Conservation (phyloP, 1,140 invertebrate species). For the Notospermus geniculatus region DNA sequence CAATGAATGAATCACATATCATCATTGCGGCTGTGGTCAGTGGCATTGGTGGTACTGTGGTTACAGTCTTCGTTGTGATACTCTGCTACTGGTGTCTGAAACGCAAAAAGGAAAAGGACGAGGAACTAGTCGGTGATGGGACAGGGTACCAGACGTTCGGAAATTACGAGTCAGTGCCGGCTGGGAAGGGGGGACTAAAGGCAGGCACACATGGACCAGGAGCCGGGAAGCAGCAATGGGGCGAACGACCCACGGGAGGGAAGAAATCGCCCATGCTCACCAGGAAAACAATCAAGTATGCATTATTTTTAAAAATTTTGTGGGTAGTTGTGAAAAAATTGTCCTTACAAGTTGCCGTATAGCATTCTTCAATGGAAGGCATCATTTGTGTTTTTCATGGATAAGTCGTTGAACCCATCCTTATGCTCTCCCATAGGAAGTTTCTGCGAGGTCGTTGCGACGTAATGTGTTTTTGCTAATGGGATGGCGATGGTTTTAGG, state of each 20-base stretch:
- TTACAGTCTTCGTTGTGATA: constrained; percentile 7
- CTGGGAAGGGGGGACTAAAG: neutral
- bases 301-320: no score
- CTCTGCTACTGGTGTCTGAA: constrained; percentile 6
- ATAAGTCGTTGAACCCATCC: no score
- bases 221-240: neutral
- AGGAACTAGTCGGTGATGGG: neutral
- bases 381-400: no score
- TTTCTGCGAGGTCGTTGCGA: no score
- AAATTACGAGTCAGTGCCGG: neutral
- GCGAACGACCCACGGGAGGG: neutral
- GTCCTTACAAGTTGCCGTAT: no score
- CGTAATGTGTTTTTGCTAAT: no score
- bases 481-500: no score
- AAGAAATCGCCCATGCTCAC: constrained; percentile 6
- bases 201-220: neutral
- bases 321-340: no score
- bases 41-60: constrained; percentile 7
- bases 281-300: constrained; percentile 6
- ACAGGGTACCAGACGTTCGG: neutral
- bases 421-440: no score
- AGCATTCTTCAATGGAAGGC: no score
- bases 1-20: neutral
- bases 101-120: constrained; percentile 1
- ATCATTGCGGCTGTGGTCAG: constrained; percentile 7